Evolutionary conservation across 2,113 vertebrate species (phyloP).

Genomic region (Ophiodon elongatus): DNA sequence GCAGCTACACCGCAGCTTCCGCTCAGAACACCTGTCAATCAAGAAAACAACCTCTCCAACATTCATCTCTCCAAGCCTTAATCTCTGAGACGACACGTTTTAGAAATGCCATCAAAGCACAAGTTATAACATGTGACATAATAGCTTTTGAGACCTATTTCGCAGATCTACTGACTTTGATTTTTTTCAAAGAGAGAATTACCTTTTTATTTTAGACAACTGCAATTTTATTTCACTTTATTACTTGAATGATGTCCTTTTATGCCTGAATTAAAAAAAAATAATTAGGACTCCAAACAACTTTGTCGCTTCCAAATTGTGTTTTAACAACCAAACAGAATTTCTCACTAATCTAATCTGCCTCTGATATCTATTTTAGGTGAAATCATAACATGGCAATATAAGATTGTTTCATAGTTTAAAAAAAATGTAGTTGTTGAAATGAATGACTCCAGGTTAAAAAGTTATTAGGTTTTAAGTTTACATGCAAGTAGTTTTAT

Average conservation of each 20-base stretch:
- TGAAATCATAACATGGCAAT: not conserved
- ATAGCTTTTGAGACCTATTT: not conserved
- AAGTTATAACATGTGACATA: not conserved
- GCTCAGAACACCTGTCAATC: conserved; percentile 6
- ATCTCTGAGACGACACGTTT: not conserved
- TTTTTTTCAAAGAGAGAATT: not conserved
- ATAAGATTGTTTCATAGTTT: not conserved
- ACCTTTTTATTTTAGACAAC: not conserved
- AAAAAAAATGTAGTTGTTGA: not conserved
- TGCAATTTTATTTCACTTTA: not conserved
- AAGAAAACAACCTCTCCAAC: not conserved
- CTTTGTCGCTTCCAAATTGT: not conserved
- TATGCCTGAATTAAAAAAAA: too few species aligned
- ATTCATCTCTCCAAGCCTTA: not conserved
- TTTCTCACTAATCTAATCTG: not conserved
- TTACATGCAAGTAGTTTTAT: not conserved
- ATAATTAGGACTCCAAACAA: not conserved
- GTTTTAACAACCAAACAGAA: not conserved
- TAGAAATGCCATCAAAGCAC: not conserved
- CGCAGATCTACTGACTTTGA: not conserved
- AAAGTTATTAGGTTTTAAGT: not conserved
- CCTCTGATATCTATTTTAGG: not conserved
- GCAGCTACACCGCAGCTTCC: not conserved
- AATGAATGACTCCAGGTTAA: not conserved
- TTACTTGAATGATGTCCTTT: too few species aligned